These are phyloP conservation scores for Agonum fuliginosum DNA, from an alignment of 2,888 invertebrate species.

Conservation along the genomic window DNA sequence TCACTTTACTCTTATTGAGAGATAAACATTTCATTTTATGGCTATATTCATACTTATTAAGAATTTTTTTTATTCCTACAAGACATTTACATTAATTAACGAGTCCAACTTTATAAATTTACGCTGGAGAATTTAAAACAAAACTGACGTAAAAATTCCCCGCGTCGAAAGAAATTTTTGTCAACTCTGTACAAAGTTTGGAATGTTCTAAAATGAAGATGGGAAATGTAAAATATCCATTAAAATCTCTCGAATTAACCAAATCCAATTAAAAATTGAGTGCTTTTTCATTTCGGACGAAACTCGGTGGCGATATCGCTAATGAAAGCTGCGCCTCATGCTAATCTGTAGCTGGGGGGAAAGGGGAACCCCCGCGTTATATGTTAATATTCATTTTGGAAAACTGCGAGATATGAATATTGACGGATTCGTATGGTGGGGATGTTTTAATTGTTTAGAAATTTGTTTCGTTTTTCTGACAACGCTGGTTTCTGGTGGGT, in stretches of 20 bases:
- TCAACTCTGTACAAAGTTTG: slow-evolving; percentile 58
- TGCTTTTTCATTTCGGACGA: slow-evolving; percentile 73
- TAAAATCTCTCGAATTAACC: slow-evolving; percentile 74
- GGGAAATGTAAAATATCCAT: slow-evolving; percentile 73
- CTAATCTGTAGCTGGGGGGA: slow-evolving; percentile 46
- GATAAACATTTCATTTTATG: slow-evolving; percentile 13
- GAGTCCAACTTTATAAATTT: slow-evolving; percentile 25
- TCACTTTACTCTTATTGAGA: slow-evolving; percentile 1
- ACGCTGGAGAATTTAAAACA: slow-evolving; percentile 14
- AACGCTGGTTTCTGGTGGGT: slow-evolving; percentile 10
- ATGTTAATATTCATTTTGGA: slow-evolving; percentile 57
- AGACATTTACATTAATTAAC: slow-evolving; percentile 37
- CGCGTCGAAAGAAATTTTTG: slow-evolving; percentile 49
- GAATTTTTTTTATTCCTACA: slow-evolving; percentile 18
- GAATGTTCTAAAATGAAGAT: slow-evolving; percentile 63
- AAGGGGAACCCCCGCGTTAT: slow-evolving; percentile 22
- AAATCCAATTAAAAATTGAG: slow-evolving; percentile 75
- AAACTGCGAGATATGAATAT: slow-evolving; percentile 53
- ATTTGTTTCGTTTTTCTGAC: slow-evolving; percentile 53
- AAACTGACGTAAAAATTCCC: slow-evolving; percentile 36
- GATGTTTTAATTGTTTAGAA: slow-evolving; percentile 49
- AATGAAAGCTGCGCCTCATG: slow-evolving; percentile 58
- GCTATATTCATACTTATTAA: background rate
- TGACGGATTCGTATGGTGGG: slow-evolving; percentile 37
- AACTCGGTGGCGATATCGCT: slow-evolving; percentile 63